Base-by-base conservation (phyloP, 2,113 vertebrate species). In the Peucedramus taeniatus region DNA sequence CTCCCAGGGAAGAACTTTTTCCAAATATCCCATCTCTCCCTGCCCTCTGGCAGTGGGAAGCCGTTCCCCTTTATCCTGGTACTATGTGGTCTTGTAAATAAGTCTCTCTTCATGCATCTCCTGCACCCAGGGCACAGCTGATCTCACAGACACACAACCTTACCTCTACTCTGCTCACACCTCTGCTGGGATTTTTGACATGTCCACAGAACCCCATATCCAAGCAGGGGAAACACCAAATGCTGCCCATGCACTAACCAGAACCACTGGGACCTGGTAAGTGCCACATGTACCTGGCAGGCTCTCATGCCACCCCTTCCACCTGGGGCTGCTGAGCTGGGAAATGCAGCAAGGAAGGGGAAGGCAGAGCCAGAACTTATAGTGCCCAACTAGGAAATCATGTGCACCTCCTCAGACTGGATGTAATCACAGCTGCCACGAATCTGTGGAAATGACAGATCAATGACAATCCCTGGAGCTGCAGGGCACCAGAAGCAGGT, bases 261-360 rank as follows among this genome's bases (percentile, higher is more conserved):
- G 27, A 60, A 15, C 35, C 83, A 57, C 28, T 2, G 3, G 59
- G 23, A 26, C 31, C 14, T 13, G 26, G 2, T 9, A 33, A 64
- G 37, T 4, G 3, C 9, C 65, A 64, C 30, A 4, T 0, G n/a
- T 8, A 3, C 31, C 42, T 20, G 21, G 6, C 9, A 2, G 33
- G 13, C 14, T 33, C 42, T 13, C 51, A 27, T 39, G n/a, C 45
- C 33, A 0, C 20, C 27, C 79, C 33, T 70, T 11, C 53, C 3
- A 3, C 7, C 15, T 10, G 18, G 8, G 23, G 40, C 56, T 42
- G 35, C 9, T 37, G 50, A 4, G 7, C 44, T 68, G 40, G 35
- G 60, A 69, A 85, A 88, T 2, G 7, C 83, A 69, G 37, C 27
- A 47, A 18, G 14, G 33, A 74, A 30, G 0, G 18, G n/a, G 9